phyloP scores from a whole-genome alignment of 2,888 invertebrate species.

The Dryococelus australis region DNA sequence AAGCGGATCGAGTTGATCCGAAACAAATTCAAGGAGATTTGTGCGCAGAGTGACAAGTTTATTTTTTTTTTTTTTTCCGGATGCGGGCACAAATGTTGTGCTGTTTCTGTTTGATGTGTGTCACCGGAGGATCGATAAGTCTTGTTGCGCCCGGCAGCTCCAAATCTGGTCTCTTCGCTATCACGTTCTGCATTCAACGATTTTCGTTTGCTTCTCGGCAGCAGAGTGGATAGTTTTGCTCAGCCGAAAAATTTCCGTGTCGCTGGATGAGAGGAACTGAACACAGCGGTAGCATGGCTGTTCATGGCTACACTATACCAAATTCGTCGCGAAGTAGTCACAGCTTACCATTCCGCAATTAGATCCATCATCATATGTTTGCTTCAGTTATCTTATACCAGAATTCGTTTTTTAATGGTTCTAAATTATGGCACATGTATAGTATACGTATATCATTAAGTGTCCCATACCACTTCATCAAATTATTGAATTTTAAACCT shows the following conservation, averaged over 20 bases:
- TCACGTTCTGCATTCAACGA: not conserved
- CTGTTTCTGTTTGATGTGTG: not conserved
- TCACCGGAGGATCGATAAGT: not conserved
- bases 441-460: too few species aligned
- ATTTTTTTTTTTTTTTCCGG: not conserved
- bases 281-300: too few species aligned
- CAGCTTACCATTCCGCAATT: too few species aligned
- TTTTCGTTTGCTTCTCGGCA: not conserved
- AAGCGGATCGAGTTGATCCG: not conserved
- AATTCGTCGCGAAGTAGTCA: too few species aligned
- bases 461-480: too few species aligned
- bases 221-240: not conserved
- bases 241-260: not conserved
- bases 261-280: too few species aligned
- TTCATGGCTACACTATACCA: too few species aligned
- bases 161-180: not conserved
- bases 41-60: not conserved
- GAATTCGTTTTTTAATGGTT: too few species aligned
- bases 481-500: too few species aligned
- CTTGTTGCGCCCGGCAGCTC: not conserved
- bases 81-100: not conserved
- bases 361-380: too few species aligned
- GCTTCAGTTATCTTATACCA: too few species aligned
- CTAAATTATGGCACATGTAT: too few species aligned
- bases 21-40: slow-evolving; percentile 16